Conservation (phyloP, 2,888 invertebrate species). For the Nematopogon swammerdamellus region DNA sequence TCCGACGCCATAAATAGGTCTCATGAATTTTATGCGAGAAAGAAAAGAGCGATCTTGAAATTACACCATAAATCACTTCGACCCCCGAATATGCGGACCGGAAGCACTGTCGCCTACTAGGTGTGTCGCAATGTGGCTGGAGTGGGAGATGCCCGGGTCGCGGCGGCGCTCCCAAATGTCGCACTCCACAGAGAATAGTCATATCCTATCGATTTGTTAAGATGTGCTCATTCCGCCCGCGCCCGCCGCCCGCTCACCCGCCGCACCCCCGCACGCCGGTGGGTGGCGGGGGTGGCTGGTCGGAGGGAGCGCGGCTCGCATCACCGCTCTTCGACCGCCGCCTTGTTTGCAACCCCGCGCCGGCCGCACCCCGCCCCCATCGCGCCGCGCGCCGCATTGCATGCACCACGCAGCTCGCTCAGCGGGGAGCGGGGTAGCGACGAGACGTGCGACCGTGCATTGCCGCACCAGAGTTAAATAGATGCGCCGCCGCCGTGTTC, state of each 20-base stretch:
- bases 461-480: constrained; percentile 1
- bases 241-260: constrained; percentile 7
- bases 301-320: constrained; percentile 22
- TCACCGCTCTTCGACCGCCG: constrained; percentile 42
- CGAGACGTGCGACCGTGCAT: not conserved
- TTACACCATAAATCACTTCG: too few species aligned
- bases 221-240: constrained; percentile 35
- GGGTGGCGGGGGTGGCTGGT: constrained; percentile 18
- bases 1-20: too few species aligned
- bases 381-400: constrained; percentile 27
- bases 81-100: too few species aligned
- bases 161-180: constrained; percentile 44
- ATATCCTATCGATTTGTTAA: constrained; percentile 61
- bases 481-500: constrained; percentile 2
- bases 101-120: too few species aligned
- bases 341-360: constrained; percentile 18
- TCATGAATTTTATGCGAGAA: too few species aligned
- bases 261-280: constrained; percentile 18
- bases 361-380: constrained; percentile 43
- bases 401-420: constrained; percentile 19
- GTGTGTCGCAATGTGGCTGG: too few species aligned
- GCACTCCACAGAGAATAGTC: constrained; percentile 54
- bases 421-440: not conserved
- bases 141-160: too few species aligned
- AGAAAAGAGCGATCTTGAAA: too few species aligned